Evolutionary conservation across 2,797 vertebrate species (phyloP), one percentile per base, ranked within the genome.

Genomic region (Coracias cyanogaster): DNA sequence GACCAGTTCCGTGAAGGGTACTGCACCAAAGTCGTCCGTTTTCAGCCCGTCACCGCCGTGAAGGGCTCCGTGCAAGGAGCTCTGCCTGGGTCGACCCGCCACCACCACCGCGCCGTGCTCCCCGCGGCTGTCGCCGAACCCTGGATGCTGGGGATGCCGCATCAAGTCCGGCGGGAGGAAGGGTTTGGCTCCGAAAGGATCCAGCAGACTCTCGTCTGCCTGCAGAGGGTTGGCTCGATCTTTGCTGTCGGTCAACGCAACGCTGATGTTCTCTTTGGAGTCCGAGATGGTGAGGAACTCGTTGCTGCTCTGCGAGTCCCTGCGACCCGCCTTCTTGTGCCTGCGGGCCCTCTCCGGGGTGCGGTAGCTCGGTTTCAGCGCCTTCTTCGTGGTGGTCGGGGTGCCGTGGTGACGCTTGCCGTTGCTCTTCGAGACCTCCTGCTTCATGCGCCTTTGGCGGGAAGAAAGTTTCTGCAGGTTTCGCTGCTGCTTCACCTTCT

Each of bases 231-330:
- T 98, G 15, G 95, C 97, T 49, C 98, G 98, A 82, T 99, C 99
- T 64, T 98, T 99, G 54, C 97, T 97, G 8, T 99, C 99, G 0
- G 98, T 87, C 94, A 99, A 88, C 0, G 98, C 96, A 2, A 99
- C 52, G 1, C 99, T 99, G 71, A 99, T 99, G 97, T 99, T 99
- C 97, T 99, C 99, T 88, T 99, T 99, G 6, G 99, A 99, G 98
- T 99, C 99, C 0, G 99, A 99, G 90, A 99, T 98, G 52, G 98
- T 99, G 20, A 99, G 98, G 95, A 99, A 99, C 97, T 99, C 99
- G 5, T 99, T 99, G 98, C 99, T 99, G 96, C 99, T 99, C 93
- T 99, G 99, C 0, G 99, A 99, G 98, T 99, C 99, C 81, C 99
- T 98, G 62, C 99, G 98, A 10, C 99, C 99, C 0, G 98, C 98